phyloP scores from a whole-genome alignment of 1,140 invertebrate genomes.

The Leptoteleia sp. region DNA sequence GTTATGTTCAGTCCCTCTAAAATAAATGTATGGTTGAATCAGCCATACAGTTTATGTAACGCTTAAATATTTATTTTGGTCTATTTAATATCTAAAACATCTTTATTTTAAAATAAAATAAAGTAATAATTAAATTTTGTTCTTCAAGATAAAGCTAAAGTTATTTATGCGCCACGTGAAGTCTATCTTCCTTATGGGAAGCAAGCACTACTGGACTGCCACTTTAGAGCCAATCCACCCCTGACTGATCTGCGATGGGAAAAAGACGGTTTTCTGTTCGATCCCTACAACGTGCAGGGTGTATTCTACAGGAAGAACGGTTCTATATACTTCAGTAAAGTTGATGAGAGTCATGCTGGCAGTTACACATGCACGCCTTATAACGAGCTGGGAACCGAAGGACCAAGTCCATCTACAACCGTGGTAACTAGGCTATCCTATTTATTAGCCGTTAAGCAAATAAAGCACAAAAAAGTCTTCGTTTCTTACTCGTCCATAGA shows the following conservation, averaged over 20 bases:
- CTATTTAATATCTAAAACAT: no score
- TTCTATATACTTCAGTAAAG: conserved; percentile 91
- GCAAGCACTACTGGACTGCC: conserved; percentile 94
- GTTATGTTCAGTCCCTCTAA: no score
- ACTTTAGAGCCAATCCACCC: conserved; percentile 95
- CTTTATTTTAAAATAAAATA: no score
- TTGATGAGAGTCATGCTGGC: conserved; percentile 89
- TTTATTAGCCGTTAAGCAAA: conserved; percentile 24
- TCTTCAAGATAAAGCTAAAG: conserved; percentile 91
- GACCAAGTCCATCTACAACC: conserved; percentile 91
- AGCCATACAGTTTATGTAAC: no score
- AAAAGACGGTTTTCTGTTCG: conserved; percentile 95
- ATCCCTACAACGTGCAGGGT: conserved; percentile 93
- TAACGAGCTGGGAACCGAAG: conserved; percentile 92
- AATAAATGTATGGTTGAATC: no score
- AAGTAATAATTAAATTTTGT: not conserved
- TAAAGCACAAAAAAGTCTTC: conserved; percentile 3
- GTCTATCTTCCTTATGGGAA: conserved; percentile 94
- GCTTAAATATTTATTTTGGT: no score
- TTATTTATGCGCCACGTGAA: conserved; percentile 93
- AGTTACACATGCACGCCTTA: conserved; percentile 95
- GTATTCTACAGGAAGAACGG: conserved; percentile 93
- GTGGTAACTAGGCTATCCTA: conserved; percentile 81
- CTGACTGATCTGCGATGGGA: conserved; percentile 96
- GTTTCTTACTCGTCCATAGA: conserved; percentile 19